Evolutionary conservation across 2,888 invertebrate genomes (phyloP).

Genomic region (Augochlorella aurata): DNA sequence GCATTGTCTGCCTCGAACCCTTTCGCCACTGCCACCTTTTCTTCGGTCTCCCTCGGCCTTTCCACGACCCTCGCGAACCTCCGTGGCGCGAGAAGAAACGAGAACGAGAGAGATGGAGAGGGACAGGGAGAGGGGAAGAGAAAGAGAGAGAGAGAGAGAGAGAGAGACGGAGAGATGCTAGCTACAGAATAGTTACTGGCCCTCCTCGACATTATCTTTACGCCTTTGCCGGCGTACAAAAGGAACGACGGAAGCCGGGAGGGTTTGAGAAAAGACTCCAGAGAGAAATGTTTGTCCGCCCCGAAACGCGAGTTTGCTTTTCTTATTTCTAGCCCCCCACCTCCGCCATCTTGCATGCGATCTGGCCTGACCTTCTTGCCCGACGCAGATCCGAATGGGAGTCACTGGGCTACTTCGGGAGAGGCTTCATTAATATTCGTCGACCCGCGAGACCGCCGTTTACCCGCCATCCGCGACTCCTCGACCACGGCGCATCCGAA

Average conservation of each 20-base stretch:
- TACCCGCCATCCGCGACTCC: neutral
- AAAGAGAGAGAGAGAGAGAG: conserved; percentile 20
- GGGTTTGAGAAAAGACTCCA: conserved; percentile 17
- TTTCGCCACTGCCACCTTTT: conserved; percentile 57
- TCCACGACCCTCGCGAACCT: conserved; percentile 60
- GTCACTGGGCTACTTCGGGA: conserved; percentile 11
- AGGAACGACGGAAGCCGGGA: conserved; percentile 40
- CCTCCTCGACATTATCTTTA: conserved; percentile 63
- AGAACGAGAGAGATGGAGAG: conserved; percentile 18
- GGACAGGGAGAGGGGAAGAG: conserved; percentile 1
- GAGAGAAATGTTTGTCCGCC: conserved; percentile 47
- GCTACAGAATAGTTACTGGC: conserved; percentile 63
- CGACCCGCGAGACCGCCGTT: neutral
- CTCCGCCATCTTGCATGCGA: conserved; percentile 1
- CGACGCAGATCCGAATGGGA: neutral
- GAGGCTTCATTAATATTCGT: neutral
- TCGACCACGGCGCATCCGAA: neutral
- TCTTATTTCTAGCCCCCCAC: conserved; percentile 33
- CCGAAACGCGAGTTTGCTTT: conserved; percentile 47
- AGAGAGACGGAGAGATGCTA: conserved; percentile 31
- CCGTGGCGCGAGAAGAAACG: conserved; percentile 18
- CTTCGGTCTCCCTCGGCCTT: conserved; percentile 48
- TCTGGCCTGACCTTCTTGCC: conserved; percentile 41
- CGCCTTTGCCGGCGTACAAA: conserved; percentile 57
- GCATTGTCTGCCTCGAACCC: conserved; percentile 69